Conservation (phyloP, 2,888 invertebrate species). For the Noctua pronuba region DNA sequence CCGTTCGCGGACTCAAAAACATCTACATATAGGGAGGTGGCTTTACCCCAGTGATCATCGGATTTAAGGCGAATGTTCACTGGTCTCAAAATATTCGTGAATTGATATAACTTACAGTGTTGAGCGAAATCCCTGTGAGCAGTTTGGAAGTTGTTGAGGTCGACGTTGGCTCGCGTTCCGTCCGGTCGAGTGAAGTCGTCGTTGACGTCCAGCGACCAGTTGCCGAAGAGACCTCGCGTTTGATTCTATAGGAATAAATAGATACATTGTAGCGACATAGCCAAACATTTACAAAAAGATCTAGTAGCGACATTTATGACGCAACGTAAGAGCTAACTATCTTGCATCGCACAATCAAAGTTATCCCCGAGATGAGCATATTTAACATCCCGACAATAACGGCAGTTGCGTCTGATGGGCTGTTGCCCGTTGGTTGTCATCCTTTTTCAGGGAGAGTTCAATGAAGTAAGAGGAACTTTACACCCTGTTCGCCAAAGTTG, state of each 20-base stretch:
- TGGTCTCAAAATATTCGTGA: not conserved
- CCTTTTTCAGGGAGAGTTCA: no score
- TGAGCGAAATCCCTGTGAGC: constrained; percentile 95
- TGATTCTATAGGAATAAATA: constrained; percentile 92
- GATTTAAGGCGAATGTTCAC: not conserved
- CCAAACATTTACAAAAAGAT: not conserved
- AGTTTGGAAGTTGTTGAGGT: constrained; percentile 92
- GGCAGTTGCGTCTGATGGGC: no score
- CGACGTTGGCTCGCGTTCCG: constrained; percentile 88
- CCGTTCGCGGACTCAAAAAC: not conserved
- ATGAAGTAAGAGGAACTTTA: no score
- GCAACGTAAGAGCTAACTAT: not conserved
- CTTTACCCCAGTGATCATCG: not conserved
- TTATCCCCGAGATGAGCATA: not conserved
- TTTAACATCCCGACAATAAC: not conserved
- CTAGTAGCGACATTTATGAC: not conserved
- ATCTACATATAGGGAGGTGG: not conserved
- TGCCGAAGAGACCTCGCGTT: constrained; percentile 96
- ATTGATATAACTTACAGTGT: constrained; percentile 90
- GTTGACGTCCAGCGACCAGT: constrained; percentile 95
- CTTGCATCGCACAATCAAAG: not conserved
- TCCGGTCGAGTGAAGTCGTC: constrained; percentile 96
- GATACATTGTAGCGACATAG: not conserved
- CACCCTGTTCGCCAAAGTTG: no score
- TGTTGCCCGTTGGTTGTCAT: no score